These are phyloP conservation scores for Drymodes brunneopygia DNA, from an alignment of 2,113 vertebrate species.

Conservation along the genomic window DNA sequence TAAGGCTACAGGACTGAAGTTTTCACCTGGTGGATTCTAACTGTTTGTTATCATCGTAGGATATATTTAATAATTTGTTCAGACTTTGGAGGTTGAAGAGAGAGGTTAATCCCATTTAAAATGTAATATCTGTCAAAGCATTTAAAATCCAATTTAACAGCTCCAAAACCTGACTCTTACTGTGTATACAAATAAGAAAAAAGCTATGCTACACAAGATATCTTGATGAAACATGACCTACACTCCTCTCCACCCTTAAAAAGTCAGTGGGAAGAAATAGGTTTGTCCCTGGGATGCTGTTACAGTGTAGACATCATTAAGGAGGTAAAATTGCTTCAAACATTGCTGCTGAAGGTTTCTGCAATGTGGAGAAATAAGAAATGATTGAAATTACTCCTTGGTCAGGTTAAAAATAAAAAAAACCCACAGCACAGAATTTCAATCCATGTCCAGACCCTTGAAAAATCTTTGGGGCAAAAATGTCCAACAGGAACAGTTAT, in stretches of 20 bases:
- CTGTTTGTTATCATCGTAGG: slow-evolving; percentile 1
- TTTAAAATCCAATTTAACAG: slow-evolving; percentile 56
- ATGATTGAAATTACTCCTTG: slow-evolving; percentile 37
- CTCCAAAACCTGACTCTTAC: slow-evolving; percentile 34
- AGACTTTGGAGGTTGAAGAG: slow-evolving; percentile 23
- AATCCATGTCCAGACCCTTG: background rate
- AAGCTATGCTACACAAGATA: slow-evolving; percentile 10
- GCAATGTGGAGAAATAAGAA: slow-evolving; percentile 22
- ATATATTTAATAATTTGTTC: slow-evolving; percentile 22
- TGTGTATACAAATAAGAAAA: slow-evolving; percentile 29
- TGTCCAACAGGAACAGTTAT: background rate
- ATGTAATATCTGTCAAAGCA: slow-evolving; percentile 50
- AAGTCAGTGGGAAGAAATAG: slow-evolving; percentile 37
- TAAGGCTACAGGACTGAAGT: background rate
- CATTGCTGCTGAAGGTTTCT: slow-evolving; percentile 21
- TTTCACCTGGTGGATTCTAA: slow-evolving; percentile 1
- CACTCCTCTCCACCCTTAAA: background rate
- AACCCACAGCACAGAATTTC: background rate
- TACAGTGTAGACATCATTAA: slow-evolving; percentile 25
- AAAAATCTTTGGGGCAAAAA: background rate
- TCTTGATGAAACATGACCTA: slow-evolving; percentile 60
- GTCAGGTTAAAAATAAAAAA: background rate
- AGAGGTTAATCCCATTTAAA: slow-evolving; percentile 67
- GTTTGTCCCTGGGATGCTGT: slow-evolving; percentile 37
- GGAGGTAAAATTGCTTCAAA: slow-evolving; percentile 46